Evolutionary conservation across 2,113 vertebrate genomes (phyloP).

Genomic region (Silurus asotus): DNA sequence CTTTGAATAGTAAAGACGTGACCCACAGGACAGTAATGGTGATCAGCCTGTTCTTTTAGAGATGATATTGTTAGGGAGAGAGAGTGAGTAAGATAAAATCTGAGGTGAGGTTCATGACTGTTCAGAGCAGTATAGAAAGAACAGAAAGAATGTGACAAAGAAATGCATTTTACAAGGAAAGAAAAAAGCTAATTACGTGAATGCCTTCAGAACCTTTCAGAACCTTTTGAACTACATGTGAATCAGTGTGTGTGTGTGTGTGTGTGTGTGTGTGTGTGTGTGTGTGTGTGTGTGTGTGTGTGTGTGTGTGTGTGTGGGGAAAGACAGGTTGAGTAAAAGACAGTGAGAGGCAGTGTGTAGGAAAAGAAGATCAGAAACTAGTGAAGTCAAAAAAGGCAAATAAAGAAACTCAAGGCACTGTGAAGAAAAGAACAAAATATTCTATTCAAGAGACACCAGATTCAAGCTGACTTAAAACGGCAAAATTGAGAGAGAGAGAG

Average conservation of each 20-base stretch:
- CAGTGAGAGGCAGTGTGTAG: background rate
- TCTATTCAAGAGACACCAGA: background rate
- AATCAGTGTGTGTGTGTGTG: background rate
- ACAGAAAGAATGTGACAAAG: background rate
- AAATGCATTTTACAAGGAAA: background rate
- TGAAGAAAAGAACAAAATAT: background rate
- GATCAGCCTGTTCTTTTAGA: background rate
- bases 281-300: background rate
- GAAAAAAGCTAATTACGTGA: background rate
- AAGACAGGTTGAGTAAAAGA: background rate
- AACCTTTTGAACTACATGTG: background rate
- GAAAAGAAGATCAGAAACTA: background rate
- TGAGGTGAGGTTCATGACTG: background rate
- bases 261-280: background rate
- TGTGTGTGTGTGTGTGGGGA: background rate
- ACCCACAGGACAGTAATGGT: background rate
- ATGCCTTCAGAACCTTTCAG: background rate
- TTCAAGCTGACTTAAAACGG: background rate
- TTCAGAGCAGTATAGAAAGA: background rate
- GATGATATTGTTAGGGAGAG: background rate
- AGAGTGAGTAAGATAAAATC: background rate
- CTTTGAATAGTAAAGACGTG: background rate
- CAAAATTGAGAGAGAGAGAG: background rate
- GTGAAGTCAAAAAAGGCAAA: background rate
- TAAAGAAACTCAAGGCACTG: background rate